Base-by-base conservation (phyloP, 2,888 invertebrate genomes). In the Xiphydria camelus region DNA sequence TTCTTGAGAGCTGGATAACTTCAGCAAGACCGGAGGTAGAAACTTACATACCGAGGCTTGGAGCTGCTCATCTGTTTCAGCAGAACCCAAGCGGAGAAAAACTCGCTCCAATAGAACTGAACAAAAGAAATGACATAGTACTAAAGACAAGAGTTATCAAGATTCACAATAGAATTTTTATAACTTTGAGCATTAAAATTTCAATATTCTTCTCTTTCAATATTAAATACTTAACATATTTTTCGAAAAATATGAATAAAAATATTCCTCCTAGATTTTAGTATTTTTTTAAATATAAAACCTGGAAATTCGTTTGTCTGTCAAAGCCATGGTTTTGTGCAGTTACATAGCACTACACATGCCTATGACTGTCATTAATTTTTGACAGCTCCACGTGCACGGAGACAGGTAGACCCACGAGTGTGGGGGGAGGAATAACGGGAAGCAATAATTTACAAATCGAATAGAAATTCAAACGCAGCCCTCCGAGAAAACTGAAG, bases 1-100 rank as follows among this genome's bases (percentile, higher is more conserved):
- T 74, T 94, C 94, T 76, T 92, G 85, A 31, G 86, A 83, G 15
- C 94, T 94, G 32, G 91, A 88, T 37, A 96, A 79, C 78, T 95
- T 95, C n/a, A 94, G 79, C 50, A 95, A 82, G 43, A 94, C 91
- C 12, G 94, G 94, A 18, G 91, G 84, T 41, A 96, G 76, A 74
- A 94, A 94, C 70, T 91, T 86, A 42, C 80, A 83, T 19, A 95
- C 83, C 44, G 88, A 86, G 64, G 83, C 83, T 76, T 94, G 89
- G 43, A 95, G 79, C 68, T 94, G 89, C 42, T 93, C 91, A 78
- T 96, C 95, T 4, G 87, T 86, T 58, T 94, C 92, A 1, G 93
- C 90, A 62, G 89, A 88, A 12, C 94, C 94, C 57, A 95, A 82
- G 36, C 94, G 84, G 44, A 95, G 78, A 67, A 95, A 89, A 9